These are phyloP conservation scores for Montipora sp. DNA, from an alignment of 64 coral and sea anemone genomes.

Conservation along the genomic window DNA sequence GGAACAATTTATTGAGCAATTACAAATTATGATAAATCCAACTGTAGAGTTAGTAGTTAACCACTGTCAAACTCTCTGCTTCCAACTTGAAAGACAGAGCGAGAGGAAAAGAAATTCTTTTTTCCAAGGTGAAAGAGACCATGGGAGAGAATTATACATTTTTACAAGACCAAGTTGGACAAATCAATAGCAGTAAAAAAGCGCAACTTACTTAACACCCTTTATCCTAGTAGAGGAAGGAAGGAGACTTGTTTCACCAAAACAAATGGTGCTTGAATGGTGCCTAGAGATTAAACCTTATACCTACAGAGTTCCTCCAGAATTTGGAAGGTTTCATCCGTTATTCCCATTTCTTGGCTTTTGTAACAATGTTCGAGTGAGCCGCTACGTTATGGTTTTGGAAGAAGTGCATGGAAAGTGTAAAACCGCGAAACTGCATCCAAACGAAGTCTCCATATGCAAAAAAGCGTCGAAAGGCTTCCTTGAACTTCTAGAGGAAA, in stretches of 20 bases:
- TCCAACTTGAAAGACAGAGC: background rate
- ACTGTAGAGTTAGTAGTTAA: conserved; percentile 31
- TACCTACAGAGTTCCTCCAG: conserved; percentile 48
- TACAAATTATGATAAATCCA: conserved; percentile 26
- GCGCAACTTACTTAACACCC: background rate
- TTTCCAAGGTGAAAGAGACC: background rate
- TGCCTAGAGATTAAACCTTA: conserved; percentile 65
- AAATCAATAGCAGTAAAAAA: background rate
- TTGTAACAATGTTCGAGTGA: conserved; percentile 12
- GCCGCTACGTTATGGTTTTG: conserved; percentile 64
- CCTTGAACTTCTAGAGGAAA: conserved; percentile 44
- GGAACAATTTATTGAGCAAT: background rate
- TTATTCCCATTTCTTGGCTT: conserved; percentile 54
- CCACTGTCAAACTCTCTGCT: conserved; percentile 46
- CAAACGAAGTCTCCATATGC: conserved; percentile 34
- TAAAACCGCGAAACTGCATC: conserved; percentile 8
- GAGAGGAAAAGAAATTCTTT: background rate
- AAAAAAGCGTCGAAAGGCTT: conserved; percentile 61
- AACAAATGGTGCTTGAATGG: conserved; percentile 36
- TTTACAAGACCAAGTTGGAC: conserved; percentile 2
- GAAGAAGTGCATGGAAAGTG: background rate
- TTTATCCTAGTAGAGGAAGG: conserved; percentile 51
- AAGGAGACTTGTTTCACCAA: conserved; percentile 44
- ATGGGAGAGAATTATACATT: conserved; percentile 49
- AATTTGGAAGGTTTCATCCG: conserved; percentile 35